phyloP scores from a whole-genome alignment of 2,888 invertebrate genomes.

The Aspidiotus rigidus region DNA sequence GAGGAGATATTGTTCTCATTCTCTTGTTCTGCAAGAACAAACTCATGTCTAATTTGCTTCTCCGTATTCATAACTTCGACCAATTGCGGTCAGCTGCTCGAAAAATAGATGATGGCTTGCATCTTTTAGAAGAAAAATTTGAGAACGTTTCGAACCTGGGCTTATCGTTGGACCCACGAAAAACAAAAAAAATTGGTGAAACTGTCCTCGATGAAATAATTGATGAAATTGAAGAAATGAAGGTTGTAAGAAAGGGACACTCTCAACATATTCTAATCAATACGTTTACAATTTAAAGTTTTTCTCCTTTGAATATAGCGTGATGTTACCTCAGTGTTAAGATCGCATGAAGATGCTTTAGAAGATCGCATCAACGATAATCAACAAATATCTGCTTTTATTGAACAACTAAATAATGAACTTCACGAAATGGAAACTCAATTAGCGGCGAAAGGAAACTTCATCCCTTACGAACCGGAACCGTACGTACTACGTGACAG shows the following conservation, averaged over 20 bases:
- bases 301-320: neutral
- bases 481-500: neutral
- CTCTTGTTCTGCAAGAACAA: too few relatives aligned
- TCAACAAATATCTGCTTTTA: neutral
- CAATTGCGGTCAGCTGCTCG: neutral
- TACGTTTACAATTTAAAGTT: neutral
- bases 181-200: neutral
- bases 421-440: neutral
- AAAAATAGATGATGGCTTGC: neutral
- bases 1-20: too few relatives aligned
- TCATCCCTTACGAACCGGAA: neutral
- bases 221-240: neutral
- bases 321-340: neutral
- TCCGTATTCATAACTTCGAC: neutral
- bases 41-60: neutral
- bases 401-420: neutral
- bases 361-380: conserved; percentile 1
- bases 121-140: neutral
- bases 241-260: neutral
- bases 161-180: neutral
- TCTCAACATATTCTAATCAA: neutral
- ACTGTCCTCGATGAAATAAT: neutral
- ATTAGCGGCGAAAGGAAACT: neutral
- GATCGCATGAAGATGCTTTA: neutral
- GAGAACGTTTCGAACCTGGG: neutral